Evolutionary conservation across 2,888 invertebrate genomes (phyloP), one percentile per base, ranked within the genome.

Genomic region (Alsophila aescularia): DNA sequence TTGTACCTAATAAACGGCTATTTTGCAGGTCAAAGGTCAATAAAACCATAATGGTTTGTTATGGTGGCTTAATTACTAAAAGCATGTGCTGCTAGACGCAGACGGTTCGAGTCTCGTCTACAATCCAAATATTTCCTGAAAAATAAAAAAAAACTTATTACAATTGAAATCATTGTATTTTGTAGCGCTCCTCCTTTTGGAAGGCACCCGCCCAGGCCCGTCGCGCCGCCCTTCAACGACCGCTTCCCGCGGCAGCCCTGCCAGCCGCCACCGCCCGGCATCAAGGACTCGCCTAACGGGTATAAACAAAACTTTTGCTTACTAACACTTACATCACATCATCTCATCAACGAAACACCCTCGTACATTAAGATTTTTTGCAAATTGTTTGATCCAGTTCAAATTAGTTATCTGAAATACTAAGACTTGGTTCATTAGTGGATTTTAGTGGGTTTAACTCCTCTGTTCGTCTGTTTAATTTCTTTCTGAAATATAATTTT

Each of bases 261-360:
- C 69, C 93, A 93, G 69, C 93, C 93, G 16, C 93, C 93, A 10
- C 93, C 93, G 41, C 93, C 93, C 21, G 93, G 93, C 42, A 88
- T 94, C 63, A 92, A 93, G 90, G 79, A 93, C 83, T 88, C 89
- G 0, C 88, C 89, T 9, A 85, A 86, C 58, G 83, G 89, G 90
- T 90, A 96, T 29, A n/a, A 10, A 29, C n/a, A n/a, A 2, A 29
- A n/a, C 3, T 29, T n/a, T 10, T 29, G 10, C 9, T 2, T 29
- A 1, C 3, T 29, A 8, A n/a, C 10, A 2, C 1, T 2, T 10
- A 27, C 2, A 10, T 9, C 16, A 10, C 16, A 36, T 18, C n/a
- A 29, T 29, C n/a, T 36, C 36, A 36, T 36, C 18, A 18, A 36
- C n/a, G 18, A 18, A 18, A 24, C 24, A 24, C 24, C 3, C 24